Evolutionary conservation across 2,113 vertebrate genomes (phyloP).

Genomic region (Xyrauchen texanus): DNA sequence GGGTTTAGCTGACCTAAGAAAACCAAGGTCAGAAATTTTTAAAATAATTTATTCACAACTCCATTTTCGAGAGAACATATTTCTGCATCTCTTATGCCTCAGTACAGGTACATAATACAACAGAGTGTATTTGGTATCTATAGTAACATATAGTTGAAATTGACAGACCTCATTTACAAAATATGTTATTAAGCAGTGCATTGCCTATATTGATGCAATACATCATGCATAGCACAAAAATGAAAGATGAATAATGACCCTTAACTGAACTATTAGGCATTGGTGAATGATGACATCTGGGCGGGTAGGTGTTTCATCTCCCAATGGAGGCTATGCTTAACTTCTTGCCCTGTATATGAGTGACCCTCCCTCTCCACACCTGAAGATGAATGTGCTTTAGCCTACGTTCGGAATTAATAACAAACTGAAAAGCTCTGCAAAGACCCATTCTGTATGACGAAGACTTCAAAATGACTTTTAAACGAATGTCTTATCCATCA

Average conservation of each 20-base stretch:
- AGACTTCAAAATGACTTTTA: constrained; percentile 48
- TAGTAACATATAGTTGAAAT: background rate
- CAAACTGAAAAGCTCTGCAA: constrained; percentile 22
- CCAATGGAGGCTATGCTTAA: constrained; percentile 39
- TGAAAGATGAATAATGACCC: constrained; percentile 37
- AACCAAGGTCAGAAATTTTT: background rate
- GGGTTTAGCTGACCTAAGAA: background rate
- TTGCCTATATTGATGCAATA: constrained; percentile 1
- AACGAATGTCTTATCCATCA: constrained; percentile 48
- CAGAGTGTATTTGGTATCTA: background rate
- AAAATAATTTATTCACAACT: constrained; percentile 5
- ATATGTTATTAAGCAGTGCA: constrained; percentile 7
- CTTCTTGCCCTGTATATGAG: constrained; percentile 42
- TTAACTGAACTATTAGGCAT: constrained; percentile 35
- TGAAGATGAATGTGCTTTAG: constrained; percentile 49
- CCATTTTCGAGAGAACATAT: background rate
- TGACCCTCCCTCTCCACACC: constrained; percentile 4
- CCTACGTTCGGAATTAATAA: constrained; percentile 42
- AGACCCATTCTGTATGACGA: constrained; percentile 24
- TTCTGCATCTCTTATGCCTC: background rate
- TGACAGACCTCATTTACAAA: background rate
- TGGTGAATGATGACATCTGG: constrained; percentile 13
- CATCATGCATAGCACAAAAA: constrained; percentile 5
- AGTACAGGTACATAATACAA: background rate
- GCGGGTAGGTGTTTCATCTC: constrained; percentile 26